Base-by-base conservation (phyloP, 2,888 invertebrate species). In the Mythimna impura region DNA sequence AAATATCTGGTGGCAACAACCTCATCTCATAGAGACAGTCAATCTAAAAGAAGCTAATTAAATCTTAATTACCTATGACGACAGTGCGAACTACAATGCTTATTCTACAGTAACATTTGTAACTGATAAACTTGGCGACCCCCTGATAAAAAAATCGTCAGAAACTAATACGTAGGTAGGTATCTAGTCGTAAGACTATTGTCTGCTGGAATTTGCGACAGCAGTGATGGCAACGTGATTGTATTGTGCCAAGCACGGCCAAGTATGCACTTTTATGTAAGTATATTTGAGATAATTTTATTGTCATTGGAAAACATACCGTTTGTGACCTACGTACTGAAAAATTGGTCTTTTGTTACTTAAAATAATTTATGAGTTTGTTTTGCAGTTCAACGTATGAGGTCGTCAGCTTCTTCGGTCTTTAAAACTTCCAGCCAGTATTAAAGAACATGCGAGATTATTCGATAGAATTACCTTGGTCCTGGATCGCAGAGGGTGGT, bases 121-220 rank as follows among this genome's bases (percentile, higher is more conserved):
- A 52, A 30, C 17, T 10, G 79, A 80, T 80, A 81, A 80, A 73
- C 68, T 73, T 52, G 7, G 1, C 30, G 73, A 78, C 68, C 78
- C 67, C 14, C 7, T 30, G 57, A 55, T 62, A 63, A 54, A 25
- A 64, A 66, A 55, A n/a, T 52, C 55, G 40, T 74, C 22, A 17
- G 22, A 52, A 36, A 20, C 34, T 22, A 66, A n/a, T 25, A 25
- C 34, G 60, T 61, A 71, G 25, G 60, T 61, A 71, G 25, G 1
- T 25, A 25, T 25, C 25, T 60, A 71, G 22, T 25, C 20, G 0
- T 17, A 20, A 43, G 30, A 71, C 8, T 20, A 2, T 43, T 25
- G 14, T 25, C 36, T 5, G 22, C 22, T 8, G 54, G 9, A 43
- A 6, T 22, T 17, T 2, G 36, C 12, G 25, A 72, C n/a, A 17